phyloP scores from a whole-genome alignment of 2,797 vertebrate species.

The Dryobates pubescens region DNA sequence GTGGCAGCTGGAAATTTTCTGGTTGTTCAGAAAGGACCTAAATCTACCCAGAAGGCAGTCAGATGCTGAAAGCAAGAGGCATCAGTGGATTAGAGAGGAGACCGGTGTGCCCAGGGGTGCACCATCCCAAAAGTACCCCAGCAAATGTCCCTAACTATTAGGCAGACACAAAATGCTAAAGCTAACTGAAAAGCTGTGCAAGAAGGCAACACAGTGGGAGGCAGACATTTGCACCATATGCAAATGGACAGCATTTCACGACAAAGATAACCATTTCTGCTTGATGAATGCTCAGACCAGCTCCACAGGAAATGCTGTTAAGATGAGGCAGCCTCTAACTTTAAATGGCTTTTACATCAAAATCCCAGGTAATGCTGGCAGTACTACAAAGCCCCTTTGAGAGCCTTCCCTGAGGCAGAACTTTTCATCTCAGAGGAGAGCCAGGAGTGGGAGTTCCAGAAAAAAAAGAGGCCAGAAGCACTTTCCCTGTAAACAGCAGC shows the following conservation, averaged over 20 bases:
- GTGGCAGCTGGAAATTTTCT: background rate
- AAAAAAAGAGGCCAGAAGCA: background rate
- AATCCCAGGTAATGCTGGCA: background rate
- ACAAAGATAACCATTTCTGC: background rate
- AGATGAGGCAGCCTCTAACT: background rate
- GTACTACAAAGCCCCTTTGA: constrained; percentile 20
- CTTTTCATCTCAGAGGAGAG: background rate
- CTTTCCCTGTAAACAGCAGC: background rate
- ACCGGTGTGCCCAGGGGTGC: background rate
- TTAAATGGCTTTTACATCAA: background rate
- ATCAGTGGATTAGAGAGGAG: background rate
- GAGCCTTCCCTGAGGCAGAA: background rate
- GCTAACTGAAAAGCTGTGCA: background rate
- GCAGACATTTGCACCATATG: background rate
- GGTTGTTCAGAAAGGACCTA: background rate
- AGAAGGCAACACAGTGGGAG: background rate
- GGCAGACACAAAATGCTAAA: background rate
- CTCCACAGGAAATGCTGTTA: background rate
- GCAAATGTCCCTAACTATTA: background rate
- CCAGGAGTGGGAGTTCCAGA: background rate
- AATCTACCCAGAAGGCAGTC: background rate
- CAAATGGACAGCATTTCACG: background rate
- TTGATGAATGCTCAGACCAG: background rate
- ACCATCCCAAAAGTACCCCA: background rate
- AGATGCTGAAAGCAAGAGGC: background rate